Evolutionary conservation across 2,888 invertebrate genomes (phyloP), one percentile per base, ranked within the genome.

Genomic region (Lochmaea capreae): DNA sequence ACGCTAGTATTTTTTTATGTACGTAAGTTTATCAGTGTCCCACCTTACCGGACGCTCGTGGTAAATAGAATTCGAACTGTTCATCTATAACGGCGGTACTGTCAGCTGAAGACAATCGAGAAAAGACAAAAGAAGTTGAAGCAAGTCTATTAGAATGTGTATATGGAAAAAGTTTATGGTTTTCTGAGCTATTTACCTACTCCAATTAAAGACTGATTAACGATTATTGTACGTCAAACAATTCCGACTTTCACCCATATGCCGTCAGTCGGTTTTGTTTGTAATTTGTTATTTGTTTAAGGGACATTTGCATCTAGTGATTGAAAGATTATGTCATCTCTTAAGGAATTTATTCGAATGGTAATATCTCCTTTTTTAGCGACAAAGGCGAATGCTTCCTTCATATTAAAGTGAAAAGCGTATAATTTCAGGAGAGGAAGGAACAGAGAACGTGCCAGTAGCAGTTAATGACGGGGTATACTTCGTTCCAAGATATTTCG

Each of bases 201-300:
- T 87, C 86, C 87, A 87, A 87, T 87, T 87, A 86, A 84, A 87
- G 86, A 80, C 85, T 86, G 86, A 87, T 86, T 80, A 84, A 87
- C 85, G 86, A 84, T 87, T 86, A 87, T 87, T 86, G 86, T 87
- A 84, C 83, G 79, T 81, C 83, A 84, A 85, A 84, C 85, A 85
- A 85, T 85, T 84, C 84, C 80, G 81, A 85, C 86, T 86, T 85
- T 85, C 85, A 85, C 85, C 84, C 81, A 79, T 81, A 77, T 78
- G 79, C 79, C 46, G 46, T 71, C 57, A 57, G 67, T 52, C 67
- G 70, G 63, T 33, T n/a, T 69, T 70, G 54, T 70, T 57, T 65
- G 61, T 62, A 26, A 61, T 61, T 33, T 74, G 74, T 39, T 59
- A 61, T 16, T 74, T 43, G 76, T 76, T 76, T 54, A 73, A 71